Evolutionary conservation across 1,140 invertebrate genomes (phyloP).

Genomic region (Radopholus similis): DNA sequence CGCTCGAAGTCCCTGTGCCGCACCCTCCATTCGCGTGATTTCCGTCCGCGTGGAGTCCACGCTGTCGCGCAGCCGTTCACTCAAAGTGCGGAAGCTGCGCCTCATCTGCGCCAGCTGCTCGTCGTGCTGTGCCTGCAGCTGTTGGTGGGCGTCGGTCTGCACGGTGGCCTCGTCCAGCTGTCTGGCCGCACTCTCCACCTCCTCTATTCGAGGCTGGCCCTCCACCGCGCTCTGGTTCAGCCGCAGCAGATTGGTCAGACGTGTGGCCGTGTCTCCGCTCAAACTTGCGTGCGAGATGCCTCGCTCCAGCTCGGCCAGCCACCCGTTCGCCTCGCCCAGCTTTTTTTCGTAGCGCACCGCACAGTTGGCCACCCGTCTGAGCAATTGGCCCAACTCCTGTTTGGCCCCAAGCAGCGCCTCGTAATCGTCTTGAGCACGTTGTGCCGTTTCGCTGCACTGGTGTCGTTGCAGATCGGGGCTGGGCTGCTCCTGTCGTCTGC

Average conservation of each 20-base stretch:
- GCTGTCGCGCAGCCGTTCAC: slow-evolving; percentile 2
- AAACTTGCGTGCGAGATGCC: not conserved
- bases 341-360: slow-evolving; percentile 15
- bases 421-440: slow-evolving; percentile 13
- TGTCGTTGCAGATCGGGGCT: slow-evolving; percentile 14
- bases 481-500: slow-evolving; percentile 7
- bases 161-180: slow-evolving; percentile 12
- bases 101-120: slow-evolving; percentile 3
- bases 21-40: slow-evolving; percentile 17
- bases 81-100: slow-evolving; percentile 5
- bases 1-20: slow-evolving; percentile 14
- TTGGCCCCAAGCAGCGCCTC: slow-evolving; percentile 19
- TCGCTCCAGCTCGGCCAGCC: slow-evolving; percentile 14
- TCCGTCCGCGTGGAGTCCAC: slow-evolving; percentile 21
- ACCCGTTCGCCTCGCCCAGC: slow-evolving; percentile 8
- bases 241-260: not conserved
- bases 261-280: not conserved
- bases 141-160: slow-evolving; percentile 22
- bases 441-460: slow-evolving; percentile 15
- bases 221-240: slow-evolving; percentile 14
- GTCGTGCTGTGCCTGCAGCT: slow-evolving; percentile 1
- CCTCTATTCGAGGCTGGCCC: slow-evolving; percentile 19
- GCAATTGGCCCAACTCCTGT: slow-evolving; percentile 16
- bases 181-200: slow-evolving; percentile 13
- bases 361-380: slow-evolving; percentile 14